These are phyloP conservation scores for Pteruthius melanotis DNA, from an alignment of 2,113 vertebrate species.

Conservation along the genomic window DNA sequence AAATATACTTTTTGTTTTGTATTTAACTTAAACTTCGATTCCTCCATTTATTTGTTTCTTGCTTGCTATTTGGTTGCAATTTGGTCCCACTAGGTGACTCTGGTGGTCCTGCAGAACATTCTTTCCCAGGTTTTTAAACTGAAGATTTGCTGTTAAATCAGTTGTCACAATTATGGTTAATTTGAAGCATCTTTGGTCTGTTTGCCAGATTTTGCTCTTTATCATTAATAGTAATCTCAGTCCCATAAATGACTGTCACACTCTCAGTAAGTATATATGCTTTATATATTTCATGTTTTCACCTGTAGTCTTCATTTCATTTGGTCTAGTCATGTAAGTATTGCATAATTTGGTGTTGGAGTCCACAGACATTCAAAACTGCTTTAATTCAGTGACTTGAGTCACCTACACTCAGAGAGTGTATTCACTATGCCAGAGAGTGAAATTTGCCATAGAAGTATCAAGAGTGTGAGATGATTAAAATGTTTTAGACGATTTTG, in stretches of 20 bases:
- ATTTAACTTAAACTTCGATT: background rate
- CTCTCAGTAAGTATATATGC: background rate
- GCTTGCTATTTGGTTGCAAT: background rate
- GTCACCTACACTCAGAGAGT: background rate
- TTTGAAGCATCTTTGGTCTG: background rate
- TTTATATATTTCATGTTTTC: background rate
- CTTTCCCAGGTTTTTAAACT: background rate
- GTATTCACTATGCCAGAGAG: background rate
- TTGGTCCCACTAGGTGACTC: background rate
- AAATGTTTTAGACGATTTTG: background rate
- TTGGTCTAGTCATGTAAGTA: background rate
- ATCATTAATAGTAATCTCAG: background rate
- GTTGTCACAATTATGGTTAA: background rate
- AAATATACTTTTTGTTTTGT: background rate
- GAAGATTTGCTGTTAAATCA: background rate
- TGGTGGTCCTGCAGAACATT: background rate
- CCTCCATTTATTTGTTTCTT: background rate
- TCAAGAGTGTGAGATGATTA: background rate
- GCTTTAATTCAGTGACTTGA: background rate
- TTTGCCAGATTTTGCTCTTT: background rate
- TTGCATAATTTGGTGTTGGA: background rate
- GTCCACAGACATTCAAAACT: background rate
- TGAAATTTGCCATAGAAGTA: background rate
- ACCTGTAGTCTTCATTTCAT: background rate
- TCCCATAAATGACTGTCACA: background rate